Base-by-base conservation (phyloP, 1,140 invertebrate species). In the Muscidifurax raptorellus region DNA sequence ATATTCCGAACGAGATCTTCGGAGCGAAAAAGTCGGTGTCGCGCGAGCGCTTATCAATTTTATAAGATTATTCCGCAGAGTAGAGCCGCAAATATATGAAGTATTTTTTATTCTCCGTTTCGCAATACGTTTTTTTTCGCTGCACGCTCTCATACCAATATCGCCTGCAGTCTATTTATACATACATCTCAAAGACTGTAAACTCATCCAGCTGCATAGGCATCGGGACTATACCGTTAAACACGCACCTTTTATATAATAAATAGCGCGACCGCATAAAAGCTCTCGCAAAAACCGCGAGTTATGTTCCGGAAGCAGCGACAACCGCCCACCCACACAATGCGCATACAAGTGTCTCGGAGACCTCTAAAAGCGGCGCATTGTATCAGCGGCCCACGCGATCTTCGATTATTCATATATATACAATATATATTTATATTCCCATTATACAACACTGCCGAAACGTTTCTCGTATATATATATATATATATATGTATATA, bases 301-400 rank as follows among this genome's bases (percentile, higher is more conserved):
- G 25, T 30, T 69, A 80, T 80, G 71, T 80, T 80, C 66, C 79
- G 79, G 79, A 80, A 80, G 79, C 79, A 25, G n/a, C 22, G 27
- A 28, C 25, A 3, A n/a, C 40, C 79, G 47, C 79, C 79, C 79
- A 80, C 32, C 12, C 25, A 25, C 25, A 28, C 36, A 52, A 72
- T 10, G 25, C 9, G 22, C 9, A 32, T 22, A 79, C 59, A 80
- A 66, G 77, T 66, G 77, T 69, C 77, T 44, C 30, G 6, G n/a
- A n/a, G n/a, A 3, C 0, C 2, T 64, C 64, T 78, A 18, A 78
- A 78, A 78, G 76, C 52, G 6, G 30, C 52, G 7, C 5, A 64
- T 78, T 32, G 47, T n/a, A 28, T 25, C 52, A 25, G 18, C 13
- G 9, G 32, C 64, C 77, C 32, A 80, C 77, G 77, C 77, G 32